These are phyloP conservation scores for Ailuropoda melanoleuca DNA, from an alignment of 2,113 vertebrate species.

Conservation along the genomic window DNA sequence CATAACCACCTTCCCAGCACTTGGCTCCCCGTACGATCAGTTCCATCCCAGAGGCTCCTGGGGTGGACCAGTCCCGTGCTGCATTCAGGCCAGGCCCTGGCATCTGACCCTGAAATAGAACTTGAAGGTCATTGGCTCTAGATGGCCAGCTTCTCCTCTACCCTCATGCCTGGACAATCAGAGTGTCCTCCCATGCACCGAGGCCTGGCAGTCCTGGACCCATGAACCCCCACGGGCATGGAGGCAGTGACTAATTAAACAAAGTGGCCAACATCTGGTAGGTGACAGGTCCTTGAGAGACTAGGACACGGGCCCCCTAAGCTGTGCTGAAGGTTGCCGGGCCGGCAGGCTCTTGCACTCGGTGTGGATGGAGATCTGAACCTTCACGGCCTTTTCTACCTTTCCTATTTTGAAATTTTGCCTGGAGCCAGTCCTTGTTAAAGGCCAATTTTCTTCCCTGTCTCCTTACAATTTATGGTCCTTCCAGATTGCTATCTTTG, in stretches of 20 bases:
- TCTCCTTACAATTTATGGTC: neutral
- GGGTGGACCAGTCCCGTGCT: neutral
- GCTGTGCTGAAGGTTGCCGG: neutral
- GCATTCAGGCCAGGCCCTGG: neutral
- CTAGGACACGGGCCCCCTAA: accelerated
- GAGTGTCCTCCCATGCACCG: neutral
- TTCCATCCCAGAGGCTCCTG: neutral
- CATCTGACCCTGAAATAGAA: neutral
- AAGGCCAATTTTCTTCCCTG: neutral
- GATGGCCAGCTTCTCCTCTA: neutral
- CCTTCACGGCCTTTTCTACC: neutral
- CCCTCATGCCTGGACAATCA: accelerated
- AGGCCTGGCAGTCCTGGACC: neutral
- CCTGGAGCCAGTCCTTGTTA: neutral
- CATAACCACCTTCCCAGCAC: accelerated
- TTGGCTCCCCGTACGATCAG: neutral
- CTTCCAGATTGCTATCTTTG: neutral
- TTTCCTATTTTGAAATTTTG: neutral
- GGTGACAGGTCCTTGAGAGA: neutral
- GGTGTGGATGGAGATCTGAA: neutral
- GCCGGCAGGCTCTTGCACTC: neutral
- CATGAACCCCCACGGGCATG: neutral
- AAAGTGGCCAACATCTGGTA: neutral
- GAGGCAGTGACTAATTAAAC: neutral
- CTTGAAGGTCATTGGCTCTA: neutral